Evolutionary conservation across 2,113 vertebrate species (phyloP).

Genomic region (Leptobrachium ailaonicum): DNA sequence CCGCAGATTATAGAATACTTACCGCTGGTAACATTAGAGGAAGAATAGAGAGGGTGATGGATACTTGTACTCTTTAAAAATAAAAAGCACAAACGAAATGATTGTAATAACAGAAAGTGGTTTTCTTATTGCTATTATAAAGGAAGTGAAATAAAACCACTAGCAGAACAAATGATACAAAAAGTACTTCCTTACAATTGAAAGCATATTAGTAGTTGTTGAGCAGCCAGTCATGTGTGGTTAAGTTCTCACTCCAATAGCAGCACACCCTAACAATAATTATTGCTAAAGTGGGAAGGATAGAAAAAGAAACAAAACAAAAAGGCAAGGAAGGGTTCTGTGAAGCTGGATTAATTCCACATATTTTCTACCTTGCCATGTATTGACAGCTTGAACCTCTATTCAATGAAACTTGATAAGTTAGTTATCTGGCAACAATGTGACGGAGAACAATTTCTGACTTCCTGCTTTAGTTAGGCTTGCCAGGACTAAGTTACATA

Average conservation of each 20-base stretch:
- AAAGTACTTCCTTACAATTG: slow-evolving; percentile 61
- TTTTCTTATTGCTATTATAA: slow-evolving; percentile 51
- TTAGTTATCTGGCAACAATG: slow-evolving; percentile 39
- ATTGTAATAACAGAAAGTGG: slow-evolving; percentile 37
- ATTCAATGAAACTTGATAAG: slow-evolving; percentile 8
- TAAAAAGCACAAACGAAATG: slow-evolving; percentile 26
- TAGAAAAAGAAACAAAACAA: slow-evolving; percentile 1
- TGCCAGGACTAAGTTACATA: slow-evolving; percentile 67
- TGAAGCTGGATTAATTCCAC: slow-evolving; percentile 22
- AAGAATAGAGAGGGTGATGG: slow-evolving; percentile 32
- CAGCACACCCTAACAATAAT: slow-evolving; percentile 59
- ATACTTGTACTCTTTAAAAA: slow-evolving; percentile 27
- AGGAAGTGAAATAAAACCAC: slow-evolving; percentile 69
- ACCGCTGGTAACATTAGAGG: slow-evolving; percentile 27
- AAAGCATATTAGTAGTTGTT: slow-evolving; percentile 56
- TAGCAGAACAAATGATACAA: slow-evolving; percentile 60
- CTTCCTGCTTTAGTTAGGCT: slow-evolving; percentile 69
- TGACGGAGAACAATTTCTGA: slow-evolving; percentile 54
- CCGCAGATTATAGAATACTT: slow-evolving; percentile 33
- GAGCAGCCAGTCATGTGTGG: slow-evolving; percentile 70
- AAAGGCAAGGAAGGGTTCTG: not conserved
- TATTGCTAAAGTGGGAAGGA: slow-evolving; percentile 21
- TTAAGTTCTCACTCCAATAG: slow-evolving; percentile 83
- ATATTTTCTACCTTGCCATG: not conserved
- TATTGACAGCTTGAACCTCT: slow-evolving; percentile 6